phyloP scores from a whole-genome alignment of 2,888 invertebrate genomes.

The Tineola bisselliella region DNA sequence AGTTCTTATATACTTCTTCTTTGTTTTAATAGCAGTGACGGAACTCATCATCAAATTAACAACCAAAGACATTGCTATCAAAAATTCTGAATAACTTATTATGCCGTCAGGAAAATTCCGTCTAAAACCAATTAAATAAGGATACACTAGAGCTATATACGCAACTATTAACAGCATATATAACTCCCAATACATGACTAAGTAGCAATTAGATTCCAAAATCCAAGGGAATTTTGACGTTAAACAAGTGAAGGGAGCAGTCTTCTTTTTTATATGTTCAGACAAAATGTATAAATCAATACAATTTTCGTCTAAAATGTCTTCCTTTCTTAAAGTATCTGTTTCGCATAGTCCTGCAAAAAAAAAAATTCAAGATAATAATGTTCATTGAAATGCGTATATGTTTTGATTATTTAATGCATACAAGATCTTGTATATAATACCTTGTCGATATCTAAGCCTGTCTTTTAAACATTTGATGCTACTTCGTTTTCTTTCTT shows the following conservation, averaged over 20 bases:
- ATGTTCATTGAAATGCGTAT: too few species aligned
- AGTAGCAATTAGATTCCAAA: slow-evolving; percentile 47
- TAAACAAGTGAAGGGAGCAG: slow-evolving; percentile 41
- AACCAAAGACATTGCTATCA: slow-evolving; percentile 45
- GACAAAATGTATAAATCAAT: slow-evolving; percentile 56
- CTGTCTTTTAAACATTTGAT: slow-evolving; percentile 61
- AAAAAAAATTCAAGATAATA: not conserved
- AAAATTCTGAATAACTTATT: slow-evolving; percentile 42
- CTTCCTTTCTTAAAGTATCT: slow-evolving; percentile 36
- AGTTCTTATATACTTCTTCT: slow-evolving; percentile 42
- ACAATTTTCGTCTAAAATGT: slow-evolving; percentile 44
- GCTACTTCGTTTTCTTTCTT: slow-evolving; percentile 51
- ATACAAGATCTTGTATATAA: too few species aligned
- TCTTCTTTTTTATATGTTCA: slow-evolving; percentile 53
- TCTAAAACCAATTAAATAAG: slow-evolving; percentile 55
- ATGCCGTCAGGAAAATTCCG: slow-evolving; percentile 45
- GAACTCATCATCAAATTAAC: slow-evolving; percentile 51
- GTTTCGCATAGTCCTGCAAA: slow-evolving; percentile 37
- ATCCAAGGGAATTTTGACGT: slow-evolving; percentile 56
- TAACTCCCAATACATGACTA: slow-evolving; percentile 58
- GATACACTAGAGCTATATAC: slow-evolving; percentile 52
- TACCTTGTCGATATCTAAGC: slow-evolving; percentile 53
- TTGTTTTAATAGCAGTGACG: slow-evolving; percentile 56
- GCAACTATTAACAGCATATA: slow-evolving; percentile 49
- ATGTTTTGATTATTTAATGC: too few species aligned